Percentiles rank a stretch among this genome's conserved stretches.
Conservation (phyloP, 1,140 invertebrate genomes). For the Pogonognathellus flavescens region DNA sequence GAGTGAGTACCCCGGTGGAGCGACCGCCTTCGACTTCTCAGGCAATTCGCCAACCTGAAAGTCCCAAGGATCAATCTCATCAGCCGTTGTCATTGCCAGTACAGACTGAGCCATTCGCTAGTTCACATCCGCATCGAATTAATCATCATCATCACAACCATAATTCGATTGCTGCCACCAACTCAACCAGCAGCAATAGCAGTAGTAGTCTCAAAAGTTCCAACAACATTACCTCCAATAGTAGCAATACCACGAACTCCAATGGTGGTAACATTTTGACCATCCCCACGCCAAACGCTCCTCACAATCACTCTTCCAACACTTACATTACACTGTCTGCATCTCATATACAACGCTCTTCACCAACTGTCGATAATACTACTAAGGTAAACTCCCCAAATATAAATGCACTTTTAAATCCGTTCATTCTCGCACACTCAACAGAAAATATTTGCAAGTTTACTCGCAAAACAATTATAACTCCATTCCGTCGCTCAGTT, state of each 20-base stretch:
- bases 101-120: slow-evolving; percentile 48
- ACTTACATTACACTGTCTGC: slow-evolving; percentile 40
- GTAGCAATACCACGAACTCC: slow-evolving; percentile 53
- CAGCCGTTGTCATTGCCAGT: slow-evolving; percentile 67
- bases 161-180: neutral
- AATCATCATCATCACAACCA: slow-evolving; percentile 44
- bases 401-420: too few relatives aligned
- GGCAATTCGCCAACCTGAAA: slow-evolving; percentile 49
- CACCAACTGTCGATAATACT: slow-evolving; percentile 39
- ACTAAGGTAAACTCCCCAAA: slow-evolving; percentile 46
- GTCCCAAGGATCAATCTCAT: slow-evolving; percentile 64
- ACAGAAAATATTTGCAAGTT: too few relatives aligned
- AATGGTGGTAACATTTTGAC: slow-evolving; percentile 54
- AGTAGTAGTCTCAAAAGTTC: slow-evolving; percentile 8
- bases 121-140: slow-evolving; percentile 51
- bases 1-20: slow-evolving; percentile 59
- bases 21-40: slow-evolving; percentile 51
- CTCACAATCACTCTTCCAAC: slow-evolving; percentile 42
- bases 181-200: slow-evolving; percentile 41
- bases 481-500: too few relatives aligned
- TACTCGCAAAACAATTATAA: too few relatives aligned
- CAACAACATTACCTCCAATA: slow-evolving; percentile 44
- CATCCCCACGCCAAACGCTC: slow-evolving; percentile 22
- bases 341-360: slow-evolving; percentile 55
- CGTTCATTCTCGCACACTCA: too few relatives aligned